These are phyloP conservation scores for Clunio marinus DNA, from an alignment of 2,888 invertebrate species.

Conservation along the genomic window DNA sequence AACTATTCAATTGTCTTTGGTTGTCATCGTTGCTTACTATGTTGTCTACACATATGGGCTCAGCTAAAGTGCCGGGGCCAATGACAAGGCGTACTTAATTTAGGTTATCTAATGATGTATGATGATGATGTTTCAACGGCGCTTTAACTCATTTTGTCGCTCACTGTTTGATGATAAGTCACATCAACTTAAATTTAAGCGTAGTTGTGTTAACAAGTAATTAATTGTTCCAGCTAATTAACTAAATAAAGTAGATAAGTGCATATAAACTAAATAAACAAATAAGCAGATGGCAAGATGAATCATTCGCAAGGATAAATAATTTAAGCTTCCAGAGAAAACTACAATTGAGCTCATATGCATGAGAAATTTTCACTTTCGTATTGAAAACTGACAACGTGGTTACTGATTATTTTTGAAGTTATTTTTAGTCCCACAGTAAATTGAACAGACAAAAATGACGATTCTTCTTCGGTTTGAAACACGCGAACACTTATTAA, in stretches of 20 bases:
- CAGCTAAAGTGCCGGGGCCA: background rate
- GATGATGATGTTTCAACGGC: background rate
- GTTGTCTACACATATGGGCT: background rate
- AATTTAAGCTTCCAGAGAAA: no score
- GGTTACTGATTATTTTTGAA: constrained; percentile 21
- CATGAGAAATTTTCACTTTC: constrained; percentile 25
- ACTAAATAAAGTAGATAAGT: no score
- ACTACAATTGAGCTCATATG: background rate
- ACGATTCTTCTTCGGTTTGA: background rate
- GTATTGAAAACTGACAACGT: constrained; percentile 28
- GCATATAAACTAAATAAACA: no score
- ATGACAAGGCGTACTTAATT: background rate
- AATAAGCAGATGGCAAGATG: no score
- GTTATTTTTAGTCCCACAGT: constrained; percentile 14
- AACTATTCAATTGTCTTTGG: no score
- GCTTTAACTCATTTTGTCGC: background rate
- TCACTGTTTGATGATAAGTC: background rate
- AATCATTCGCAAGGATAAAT: no score
- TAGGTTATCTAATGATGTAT: constrained; percentile 19
- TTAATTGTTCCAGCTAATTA: no score
- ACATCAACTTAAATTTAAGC: no score
- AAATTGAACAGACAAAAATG: background rate
- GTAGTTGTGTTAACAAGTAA: no score
- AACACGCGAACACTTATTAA: constrained; percentile 1
- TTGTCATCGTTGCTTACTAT: no score